phyloP scores from a whole-genome alignment of 2,888 invertebrate genomes.

The Allacma fusca region DNA sequence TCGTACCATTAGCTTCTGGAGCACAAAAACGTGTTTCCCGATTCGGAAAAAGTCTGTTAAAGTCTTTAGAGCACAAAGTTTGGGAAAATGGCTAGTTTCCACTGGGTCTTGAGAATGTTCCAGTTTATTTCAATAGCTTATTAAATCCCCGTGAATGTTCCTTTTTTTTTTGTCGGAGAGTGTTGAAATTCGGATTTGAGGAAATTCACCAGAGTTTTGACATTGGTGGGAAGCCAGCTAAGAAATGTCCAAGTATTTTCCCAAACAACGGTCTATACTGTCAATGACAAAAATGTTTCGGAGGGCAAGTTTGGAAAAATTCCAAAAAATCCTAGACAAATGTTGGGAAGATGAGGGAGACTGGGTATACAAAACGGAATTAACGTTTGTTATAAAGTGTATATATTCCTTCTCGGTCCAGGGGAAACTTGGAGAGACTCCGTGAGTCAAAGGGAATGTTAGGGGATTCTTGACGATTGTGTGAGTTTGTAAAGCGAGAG shows the following conservation, averaged over 20 bases:
- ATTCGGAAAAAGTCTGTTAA: not conserved
- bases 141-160: not conserved
- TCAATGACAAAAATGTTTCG: no score
- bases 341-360: not conserved
- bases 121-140: no score
- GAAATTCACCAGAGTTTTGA: not conserved
- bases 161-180: not conserved
- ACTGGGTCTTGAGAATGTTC: no score
- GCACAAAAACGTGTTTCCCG: not conserved
- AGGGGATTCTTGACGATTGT: not conserved
- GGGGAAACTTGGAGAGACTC: no score
- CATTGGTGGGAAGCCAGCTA: not conserved
- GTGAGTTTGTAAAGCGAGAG: not conserved
- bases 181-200: not conserved
- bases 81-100: not conserved
- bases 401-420: no score
- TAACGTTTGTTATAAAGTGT: no score
- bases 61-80: not conserved
- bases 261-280: no score
- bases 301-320: no score
- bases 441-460: conserved; percentile 12
- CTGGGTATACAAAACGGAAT: no score
- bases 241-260: no score
- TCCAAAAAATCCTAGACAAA: conserved; percentile 4
- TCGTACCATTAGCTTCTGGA: conserved; percentile 1